Evolutionary conservation across 2,888 invertebrate species (phyloP), one percentile per base, ranked within the genome.

Genomic region (Leptodirus hochenwartii): DNA sequence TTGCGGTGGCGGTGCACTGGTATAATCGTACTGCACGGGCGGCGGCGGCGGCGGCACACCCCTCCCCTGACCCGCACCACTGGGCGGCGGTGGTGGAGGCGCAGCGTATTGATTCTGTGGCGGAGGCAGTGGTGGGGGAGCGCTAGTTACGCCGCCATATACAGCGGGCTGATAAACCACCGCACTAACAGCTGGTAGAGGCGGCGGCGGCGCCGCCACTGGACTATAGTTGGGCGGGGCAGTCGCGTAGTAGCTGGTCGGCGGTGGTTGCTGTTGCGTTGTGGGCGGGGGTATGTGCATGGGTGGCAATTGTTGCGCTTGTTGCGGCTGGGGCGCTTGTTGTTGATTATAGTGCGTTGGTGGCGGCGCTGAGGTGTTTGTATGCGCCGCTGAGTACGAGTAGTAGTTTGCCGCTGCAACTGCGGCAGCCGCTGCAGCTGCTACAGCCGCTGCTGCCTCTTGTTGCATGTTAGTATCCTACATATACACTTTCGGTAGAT

Each of bases 181-280:
- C 47, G 48, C 10, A 43, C 44, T 22, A 49, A 50, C 29, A 60
- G 37, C 24, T 6, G n/a, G 6, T 6, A 8, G 52, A 6, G 67
- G 66, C 25, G 67, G 66, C 13, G 59, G n/a, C n/a, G n/a, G n/a
- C n/a, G n/a, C n/a, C n/a, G n/a, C n/a, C n/a, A n/a, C n/a, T n/a
- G n/a, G 59, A 37, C 67, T 62, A 42, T 54, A 54, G 44, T 54
- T 51, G 1, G 51, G 52, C 4, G 54, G 52, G 31, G 54, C 39
- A 3, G 47, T 29, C 5, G 44, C 43, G 33, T 53, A 50, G 25
- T 39, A 47, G 31, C 41, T 44, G 17, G 34, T 37, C 4, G 46
- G 39, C 22, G 44, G 38, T 38, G 47, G 50, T 23, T 47, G 49
- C 34, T 52, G 54, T 31, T 53, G 52, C 31, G 43, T 46, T 53